These are phyloP conservation scores for Gymnothorax javanicus DNA, from an alignment of 2,797 vertebrate species.

Conservation along the genomic window DNA sequence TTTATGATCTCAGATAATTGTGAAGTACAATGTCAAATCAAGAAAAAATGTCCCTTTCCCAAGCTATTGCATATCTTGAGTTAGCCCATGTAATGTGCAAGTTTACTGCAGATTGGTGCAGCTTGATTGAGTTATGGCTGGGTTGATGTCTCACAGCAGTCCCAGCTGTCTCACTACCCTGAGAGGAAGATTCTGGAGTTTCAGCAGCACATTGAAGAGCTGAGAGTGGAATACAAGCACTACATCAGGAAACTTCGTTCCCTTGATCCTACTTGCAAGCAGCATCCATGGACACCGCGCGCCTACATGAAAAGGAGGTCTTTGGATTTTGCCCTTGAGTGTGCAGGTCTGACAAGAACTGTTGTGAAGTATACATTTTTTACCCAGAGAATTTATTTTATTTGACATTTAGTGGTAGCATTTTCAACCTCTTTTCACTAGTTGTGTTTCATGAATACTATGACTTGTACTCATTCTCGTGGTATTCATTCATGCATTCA, in stretches of 20 bases:
- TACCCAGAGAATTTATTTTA: not conserved
- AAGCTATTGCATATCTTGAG: not conserved
- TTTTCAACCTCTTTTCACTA: not conserved
- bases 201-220: conserved; percentile 67
- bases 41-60: too few relatives aligned
- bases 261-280: conserved; percentile 74
- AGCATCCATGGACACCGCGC: conserved; percentile 74
- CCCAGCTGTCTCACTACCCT: conserved; percentile 78
- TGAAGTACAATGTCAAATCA: not conserved
- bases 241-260: conserved; percentile 70
- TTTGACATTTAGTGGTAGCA: not conserved
- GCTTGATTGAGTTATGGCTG: not conserved
- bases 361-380: not conserved
- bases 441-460: not conserved
- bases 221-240: conserved; percentile 74
- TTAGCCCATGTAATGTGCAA: not conserved
- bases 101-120: not conserved
- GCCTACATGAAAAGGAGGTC: conserved; percentile 72
- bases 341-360: not conserved
- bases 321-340: conserved; percentile 30
- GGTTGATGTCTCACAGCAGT: conserved; percentile 65
- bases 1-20: not conserved
- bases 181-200: conserved; percentile 81
- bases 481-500: too few relatives aligned
- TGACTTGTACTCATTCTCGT: not conserved